phyloP scores from a whole-genome alignment of 2,113 vertebrate genomes.

The Mellivora capensis region DNA sequence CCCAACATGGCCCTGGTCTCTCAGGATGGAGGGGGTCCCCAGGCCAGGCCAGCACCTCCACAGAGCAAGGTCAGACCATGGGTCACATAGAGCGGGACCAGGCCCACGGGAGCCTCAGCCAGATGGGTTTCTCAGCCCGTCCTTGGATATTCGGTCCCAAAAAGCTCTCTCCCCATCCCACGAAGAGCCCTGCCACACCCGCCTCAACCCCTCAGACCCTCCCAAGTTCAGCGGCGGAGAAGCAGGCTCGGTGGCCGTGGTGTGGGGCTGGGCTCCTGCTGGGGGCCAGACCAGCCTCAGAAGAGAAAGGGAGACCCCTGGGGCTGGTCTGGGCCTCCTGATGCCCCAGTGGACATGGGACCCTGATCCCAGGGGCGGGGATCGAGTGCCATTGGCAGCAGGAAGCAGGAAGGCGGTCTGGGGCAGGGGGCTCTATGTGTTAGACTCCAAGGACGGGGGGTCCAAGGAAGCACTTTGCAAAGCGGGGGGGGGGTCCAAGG shows the following conservation, averaged over 20 bases:
- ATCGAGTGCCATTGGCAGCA: accelerated
- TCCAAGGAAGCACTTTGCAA: too few relatives aligned
- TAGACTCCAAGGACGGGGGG: accelerated
- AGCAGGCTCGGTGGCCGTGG: accelerated
- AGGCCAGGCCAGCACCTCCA: accelerated
- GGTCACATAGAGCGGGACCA: not conserved
- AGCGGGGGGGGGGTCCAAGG: too few relatives aligned
- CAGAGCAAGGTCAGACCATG: not conserved
- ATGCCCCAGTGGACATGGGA: accelerated
- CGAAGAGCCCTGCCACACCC: not conserved
- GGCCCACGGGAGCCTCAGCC: not conserved
- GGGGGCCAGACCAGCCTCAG: not conserved
- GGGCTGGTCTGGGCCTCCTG: accelerated
- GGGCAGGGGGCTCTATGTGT: accelerated
- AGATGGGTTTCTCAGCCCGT: not conserved
- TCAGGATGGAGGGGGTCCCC: not conserved
- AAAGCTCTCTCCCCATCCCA: accelerated
- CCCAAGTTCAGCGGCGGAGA: not conserved
- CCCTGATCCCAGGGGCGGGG: too few relatives aligned
- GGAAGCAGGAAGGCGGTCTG: not conserved
- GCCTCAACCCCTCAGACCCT: accelerated
- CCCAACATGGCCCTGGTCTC: not conserved
- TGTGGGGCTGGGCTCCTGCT: not conserved
- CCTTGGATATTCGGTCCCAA: too few relatives aligned
- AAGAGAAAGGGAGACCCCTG: not conserved